phyloP scores from a whole-genome alignment of 2,113 vertebrate species.

The Passer montanus region DNA sequence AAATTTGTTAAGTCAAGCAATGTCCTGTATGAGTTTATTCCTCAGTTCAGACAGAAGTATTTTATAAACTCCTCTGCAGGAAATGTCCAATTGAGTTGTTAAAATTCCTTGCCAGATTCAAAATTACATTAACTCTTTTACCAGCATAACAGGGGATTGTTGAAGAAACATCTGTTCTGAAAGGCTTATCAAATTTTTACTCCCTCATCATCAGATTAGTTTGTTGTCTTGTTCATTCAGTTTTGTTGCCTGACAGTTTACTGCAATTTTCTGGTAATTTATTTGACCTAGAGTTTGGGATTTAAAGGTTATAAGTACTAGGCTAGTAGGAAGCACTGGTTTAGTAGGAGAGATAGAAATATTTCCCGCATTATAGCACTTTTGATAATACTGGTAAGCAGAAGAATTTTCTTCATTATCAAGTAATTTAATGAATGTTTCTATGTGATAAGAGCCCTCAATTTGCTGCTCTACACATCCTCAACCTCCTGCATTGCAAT shows the following conservation, averaged over 20 bases:
- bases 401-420: background rate
- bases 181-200: background rate
- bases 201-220: background rate
- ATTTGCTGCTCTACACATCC: background rate
- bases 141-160: background rate
- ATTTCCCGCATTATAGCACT: background rate
- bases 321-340: background rate
- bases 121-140: background rate
- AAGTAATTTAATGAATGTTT: background rate
- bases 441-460: background rate
- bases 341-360: background rate
- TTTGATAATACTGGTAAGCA: background rate
- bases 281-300: background rate
- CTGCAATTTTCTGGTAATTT: background rate
- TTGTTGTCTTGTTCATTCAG: background rate
- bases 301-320: background rate
- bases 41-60: background rate
- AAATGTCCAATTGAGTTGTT: background rate
- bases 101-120: background rate
- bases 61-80: background rate
- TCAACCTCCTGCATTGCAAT: background rate
- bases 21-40: background rate
- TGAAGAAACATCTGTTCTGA: background rate
- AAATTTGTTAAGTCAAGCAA: background rate
- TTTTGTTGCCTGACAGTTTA: background rate